Percentiles rank a stretch among this genome's conserved stretches.
phyloP scores from a whole-genome alignment of 2,113 vertebrate species.

The Ammodytes dubius region DNA sequence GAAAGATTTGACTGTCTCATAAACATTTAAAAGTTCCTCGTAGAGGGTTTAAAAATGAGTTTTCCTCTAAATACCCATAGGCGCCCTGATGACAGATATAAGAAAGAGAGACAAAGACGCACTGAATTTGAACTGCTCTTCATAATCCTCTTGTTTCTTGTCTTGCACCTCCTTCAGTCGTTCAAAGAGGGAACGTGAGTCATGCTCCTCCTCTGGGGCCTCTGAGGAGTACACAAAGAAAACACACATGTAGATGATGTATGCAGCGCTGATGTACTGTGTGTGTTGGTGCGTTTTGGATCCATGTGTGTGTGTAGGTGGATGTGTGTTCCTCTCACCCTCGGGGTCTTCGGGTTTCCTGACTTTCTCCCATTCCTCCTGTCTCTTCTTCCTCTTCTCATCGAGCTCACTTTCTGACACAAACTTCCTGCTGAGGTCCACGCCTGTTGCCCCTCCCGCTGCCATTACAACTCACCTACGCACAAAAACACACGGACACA shows the following conservation, averaged over 20 bases:
- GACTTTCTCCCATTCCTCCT: constrained; percentile 99
- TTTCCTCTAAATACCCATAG: background rate
- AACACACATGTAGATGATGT: constrained; percentile 13
- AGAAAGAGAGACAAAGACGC: constrained; percentile 70
- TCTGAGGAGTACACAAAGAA: constrained; percentile 80
- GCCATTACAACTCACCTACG: constrained; percentile 78
- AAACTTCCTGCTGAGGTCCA: constrained; percentile 94
- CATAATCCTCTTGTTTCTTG: constrained; percentile 97
- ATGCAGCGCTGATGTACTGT: background rate
- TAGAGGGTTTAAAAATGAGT: too few species aligned
- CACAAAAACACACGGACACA: constrained; percentile 22
- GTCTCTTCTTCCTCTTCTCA: constrained; percentile 92
- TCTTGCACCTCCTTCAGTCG: constrained; percentile 97
- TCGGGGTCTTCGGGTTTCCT: constrained; percentile 95
- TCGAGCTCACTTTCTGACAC: constrained; percentile 94
- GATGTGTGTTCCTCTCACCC: constrained; percentile 82
- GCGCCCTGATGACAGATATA: background rate
- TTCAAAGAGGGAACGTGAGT: constrained; percentile 92
- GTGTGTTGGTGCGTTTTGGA: background rate
- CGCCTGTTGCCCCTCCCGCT: constrained; percentile 86
- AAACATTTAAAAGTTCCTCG: too few species aligned
- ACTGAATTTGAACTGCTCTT: constrained; percentile 99
- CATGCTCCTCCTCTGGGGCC: constrained; percentile 94
- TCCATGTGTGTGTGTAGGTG: background rate
- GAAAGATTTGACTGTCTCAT: too few species aligned